These are phyloP conservation scores for Trachymyrmex septentrionalis DNA, from an alignment of 1,140 invertebrate species.

Conservation along the genomic window DNA sequence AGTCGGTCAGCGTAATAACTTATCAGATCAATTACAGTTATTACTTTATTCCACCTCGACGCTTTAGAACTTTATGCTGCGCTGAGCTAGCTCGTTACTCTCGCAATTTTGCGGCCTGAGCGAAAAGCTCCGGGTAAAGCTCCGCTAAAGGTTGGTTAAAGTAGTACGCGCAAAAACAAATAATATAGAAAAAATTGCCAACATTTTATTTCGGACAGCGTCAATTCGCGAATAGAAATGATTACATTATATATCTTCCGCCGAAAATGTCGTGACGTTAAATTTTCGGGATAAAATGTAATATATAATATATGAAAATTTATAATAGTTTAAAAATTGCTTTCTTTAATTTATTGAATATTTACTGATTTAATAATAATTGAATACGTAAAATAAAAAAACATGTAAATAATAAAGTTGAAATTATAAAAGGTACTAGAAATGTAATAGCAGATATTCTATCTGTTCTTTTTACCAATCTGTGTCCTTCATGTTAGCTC, in stretches of 20 bases:
- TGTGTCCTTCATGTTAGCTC: not conserved
- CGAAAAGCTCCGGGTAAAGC: conserved; percentile 70
- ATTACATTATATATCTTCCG: conserved; percentile 18
- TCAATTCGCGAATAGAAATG: not conserved
- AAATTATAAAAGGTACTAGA: not conserved
- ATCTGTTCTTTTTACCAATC: not conserved
- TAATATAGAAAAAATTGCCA: conserved; percentile 48
- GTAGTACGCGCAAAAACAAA: conserved; percentile 65
- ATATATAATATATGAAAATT: not conserved
- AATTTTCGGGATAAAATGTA: not conserved
- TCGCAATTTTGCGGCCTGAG: conserved; percentile 75
- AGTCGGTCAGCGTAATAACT: conserved; percentile 78
- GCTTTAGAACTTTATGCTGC: conserved; percentile 78
- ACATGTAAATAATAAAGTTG: not conserved
- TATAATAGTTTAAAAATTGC: not conserved
- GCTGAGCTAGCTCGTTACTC: conserved; percentile 81
- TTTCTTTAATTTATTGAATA: not conserved
- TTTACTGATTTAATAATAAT: not conserved
- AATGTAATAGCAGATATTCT: not conserved
- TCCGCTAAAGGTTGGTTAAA: conserved; percentile 49
- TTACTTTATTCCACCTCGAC: conserved; percentile 83
- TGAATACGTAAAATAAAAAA: not conserved
- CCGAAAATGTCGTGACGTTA: not conserved
- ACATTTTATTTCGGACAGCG: conserved; percentile 54
- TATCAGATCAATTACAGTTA: conserved; percentile 86